Conservation (phyloP, 2,113 vertebrate species). For the Polypterus bichir region DNA sequence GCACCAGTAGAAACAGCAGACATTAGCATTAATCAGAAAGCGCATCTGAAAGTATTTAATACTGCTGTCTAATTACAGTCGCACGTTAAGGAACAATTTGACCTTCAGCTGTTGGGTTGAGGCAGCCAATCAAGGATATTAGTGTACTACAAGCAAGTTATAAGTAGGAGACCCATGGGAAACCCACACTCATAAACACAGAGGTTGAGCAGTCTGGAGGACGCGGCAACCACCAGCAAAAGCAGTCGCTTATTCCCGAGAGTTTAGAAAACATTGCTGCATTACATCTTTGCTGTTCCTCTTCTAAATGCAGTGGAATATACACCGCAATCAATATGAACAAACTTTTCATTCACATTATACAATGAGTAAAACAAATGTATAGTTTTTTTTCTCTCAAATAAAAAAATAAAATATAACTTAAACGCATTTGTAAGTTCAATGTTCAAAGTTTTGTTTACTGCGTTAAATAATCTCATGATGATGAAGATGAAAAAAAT, state of each 20-base stretch:
- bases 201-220: slow-evolving; percentile 20
- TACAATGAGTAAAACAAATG: too few relatives aligned
- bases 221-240: slow-evolving; percentile 30
- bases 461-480: too few relatives aligned
- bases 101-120: slow-evolving; percentile 76
- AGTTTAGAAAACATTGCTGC: slow-evolving; percentile 28
- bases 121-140: slow-evolving; percentile 73
- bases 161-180: slow-evolving; percentile 69
- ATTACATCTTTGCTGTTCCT: slow-evolving; percentile 19
- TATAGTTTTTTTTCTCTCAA: too few relatives aligned
- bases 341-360: too few relatives aligned
- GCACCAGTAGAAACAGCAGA: neutral
- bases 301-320: too few relatives aligned
- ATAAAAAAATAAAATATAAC: too few relatives aligned
- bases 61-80: slow-evolving; percentile 65
- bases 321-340: too few relatives aligned
- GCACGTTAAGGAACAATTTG: slow-evolving; percentile 74
- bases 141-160: slow-evolving; percentile 59
- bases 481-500: too few relatives aligned
- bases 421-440: too few relatives aligned
- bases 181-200: slow-evolving; percentile 42
- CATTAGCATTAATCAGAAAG: slow-evolving; percentile 33
- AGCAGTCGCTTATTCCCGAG: slow-evolving; percentile 18
- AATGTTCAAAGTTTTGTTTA: too few relatives aligned
- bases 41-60: slow-evolving; percentile 55